Percentiles rank a stretch among this genome's conserved stretches.
These are phyloP conservation scores for Machimus rusticus DNA, from an alignment of 2,888 invertebrate species.

Conservation along the genomic window DNA sequence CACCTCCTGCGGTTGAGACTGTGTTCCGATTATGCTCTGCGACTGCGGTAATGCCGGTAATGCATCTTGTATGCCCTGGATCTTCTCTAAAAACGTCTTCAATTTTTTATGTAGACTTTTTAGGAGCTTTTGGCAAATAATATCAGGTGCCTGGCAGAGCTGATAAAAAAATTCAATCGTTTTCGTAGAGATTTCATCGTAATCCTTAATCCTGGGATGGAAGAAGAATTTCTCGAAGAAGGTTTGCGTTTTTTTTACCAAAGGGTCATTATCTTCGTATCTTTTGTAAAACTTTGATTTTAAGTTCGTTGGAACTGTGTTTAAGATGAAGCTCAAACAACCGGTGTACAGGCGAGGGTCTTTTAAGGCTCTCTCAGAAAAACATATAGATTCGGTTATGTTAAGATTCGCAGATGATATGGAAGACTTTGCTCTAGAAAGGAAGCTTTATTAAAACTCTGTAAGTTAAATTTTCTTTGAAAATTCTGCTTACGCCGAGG, in stretches of 20 bases:
- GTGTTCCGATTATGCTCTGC: background rate
- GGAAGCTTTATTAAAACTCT: background rate
- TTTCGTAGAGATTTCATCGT: conserved; percentile 65
- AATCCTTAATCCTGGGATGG: conserved; percentile 63
- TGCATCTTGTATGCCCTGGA: conserved; percentile 1
- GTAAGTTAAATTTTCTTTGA: background rate
- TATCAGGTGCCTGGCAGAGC: conserved; percentile 68
- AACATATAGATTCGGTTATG: conserved; percentile 75
- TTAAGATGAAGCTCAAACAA: conserved; percentile 58
- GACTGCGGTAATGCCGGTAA: background rate
- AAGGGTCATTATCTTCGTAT: conserved; percentile 53
- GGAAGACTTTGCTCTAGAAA: conserved; percentile 67
- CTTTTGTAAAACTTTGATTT: conserved; percentile 59
- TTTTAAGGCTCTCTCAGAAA: conserved; percentile 63
- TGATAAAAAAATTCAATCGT: conserved; percentile 67
- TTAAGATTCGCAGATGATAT: conserved; percentile 75
- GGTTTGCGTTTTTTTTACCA: conserved; percentile 58
- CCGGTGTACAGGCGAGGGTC: conserved; percentile 59
- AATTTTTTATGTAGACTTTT: conserved; percentile 64
- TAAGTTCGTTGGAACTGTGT: conserved; percentile 56
- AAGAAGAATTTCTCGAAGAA: conserved; percentile 65
- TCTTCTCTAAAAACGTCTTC: conserved; percentile 61
- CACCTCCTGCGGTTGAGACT: conserved; percentile 42
- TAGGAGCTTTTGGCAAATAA: conserved; percentile 65
- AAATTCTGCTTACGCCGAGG: conserved; percentile 64